Conservation (phyloP, 2,113 vertebrate species). For the Hippoglossus stenolepis region DNA sequence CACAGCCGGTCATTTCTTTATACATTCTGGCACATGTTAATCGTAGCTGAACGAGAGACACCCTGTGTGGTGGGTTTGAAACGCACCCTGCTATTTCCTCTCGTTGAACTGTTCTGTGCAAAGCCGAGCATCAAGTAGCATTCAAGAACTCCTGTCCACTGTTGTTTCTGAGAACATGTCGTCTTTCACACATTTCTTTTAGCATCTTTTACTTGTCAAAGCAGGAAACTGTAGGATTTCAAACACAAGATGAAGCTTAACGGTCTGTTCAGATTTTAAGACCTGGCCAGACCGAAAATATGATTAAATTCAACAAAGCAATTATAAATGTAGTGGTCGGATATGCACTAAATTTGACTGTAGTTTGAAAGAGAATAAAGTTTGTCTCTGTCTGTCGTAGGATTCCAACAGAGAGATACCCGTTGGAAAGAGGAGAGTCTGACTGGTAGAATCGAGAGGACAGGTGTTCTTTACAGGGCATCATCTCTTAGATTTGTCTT, state of each 20-base stretch:
- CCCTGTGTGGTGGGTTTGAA: slow-evolving; percentile 43
- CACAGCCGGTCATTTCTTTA: slow-evolving; percentile 66
- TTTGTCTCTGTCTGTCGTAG: background rate
- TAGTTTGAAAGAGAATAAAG: slow-evolving; percentile 5
- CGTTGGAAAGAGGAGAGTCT: slow-evolving; percentile 2
- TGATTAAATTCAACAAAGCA: slow-evolving; percentile 36
- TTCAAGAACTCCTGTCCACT: slow-evolving; percentile 45
- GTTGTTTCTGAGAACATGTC: slow-evolving; percentile 10
- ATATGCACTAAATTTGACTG: slow-evolving; percentile 2
- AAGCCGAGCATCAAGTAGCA: slow-evolving; percentile 62
- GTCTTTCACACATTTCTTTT: slow-evolving; percentile 23
- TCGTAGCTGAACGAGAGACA: slow-evolving; percentile 59
- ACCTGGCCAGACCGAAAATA: background rate
- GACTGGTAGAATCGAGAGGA: slow-evolving; percentile 46
- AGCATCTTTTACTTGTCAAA: slow-evolving; percentile 5
- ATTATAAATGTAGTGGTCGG: slow-evolving; percentile 2
- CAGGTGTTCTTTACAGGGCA: slow-evolving; percentile 62
- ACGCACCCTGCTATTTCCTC: slow-evolving; percentile 51
- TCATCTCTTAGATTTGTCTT: slow-evolving; percentile 67
- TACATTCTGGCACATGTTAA: slow-evolving; percentile 78
- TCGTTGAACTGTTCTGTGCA: slow-evolving; percentile 50
- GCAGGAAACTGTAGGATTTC: background rate
- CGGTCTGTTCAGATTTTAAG: slow-evolving; percentile 7
- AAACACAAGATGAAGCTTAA: too few species aligned
- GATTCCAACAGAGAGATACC: slow-evolving; percentile 10